Conservation (phyloP, 2,888 invertebrate species). For the Galerucella calmariensis region DNA sequence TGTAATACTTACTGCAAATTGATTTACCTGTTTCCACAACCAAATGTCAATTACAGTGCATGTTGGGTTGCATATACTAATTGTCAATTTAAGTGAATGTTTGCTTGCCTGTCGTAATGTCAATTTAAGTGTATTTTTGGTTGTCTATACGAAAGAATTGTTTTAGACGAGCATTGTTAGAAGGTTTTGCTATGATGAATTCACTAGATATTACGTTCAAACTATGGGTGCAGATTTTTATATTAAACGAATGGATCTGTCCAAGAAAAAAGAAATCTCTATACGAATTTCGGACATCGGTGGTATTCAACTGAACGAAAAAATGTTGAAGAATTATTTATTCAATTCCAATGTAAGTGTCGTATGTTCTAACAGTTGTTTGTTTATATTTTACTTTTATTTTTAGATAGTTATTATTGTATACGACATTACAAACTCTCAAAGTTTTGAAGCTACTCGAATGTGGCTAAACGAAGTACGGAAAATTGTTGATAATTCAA, state of each 20-base stretch:
- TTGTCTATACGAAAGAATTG: constrained; percentile 14
- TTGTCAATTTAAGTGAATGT: too few species aligned
- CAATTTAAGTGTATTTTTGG: too few species aligned
- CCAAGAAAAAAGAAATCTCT: constrained; percentile 71
- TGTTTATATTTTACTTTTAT: too few species aligned
- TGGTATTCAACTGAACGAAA: constrained; percentile 79
- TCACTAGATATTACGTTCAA: constrained; percentile 70
- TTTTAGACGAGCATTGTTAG: constrained; percentile 73
- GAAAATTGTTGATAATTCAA: constrained; percentile 64
- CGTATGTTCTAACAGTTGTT: constrained; percentile 15
- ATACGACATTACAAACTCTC: constrained; percentile 84
- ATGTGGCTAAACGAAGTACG: constrained; percentile 75
- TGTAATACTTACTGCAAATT: too few species aligned
- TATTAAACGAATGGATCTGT: constrained; percentile 72
- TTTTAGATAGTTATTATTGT: constrained; percentile 80
- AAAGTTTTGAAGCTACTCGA: constrained; percentile 81
- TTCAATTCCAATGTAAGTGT: constrained; percentile 75
- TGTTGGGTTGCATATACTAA: too few species aligned
- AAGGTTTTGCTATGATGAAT: constrained; percentile 76
- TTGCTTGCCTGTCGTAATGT: too few species aligned
- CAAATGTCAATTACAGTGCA: too few species aligned
- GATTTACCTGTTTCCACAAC: too few species aligned
- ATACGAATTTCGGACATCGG: constrained; percentile 88
- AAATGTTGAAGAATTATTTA: constrained; percentile 82
- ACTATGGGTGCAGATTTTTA: constrained; percentile 81